A percentile compares a stretch with the other conserved stretches of the same genome.
Conservation (phyloP, 2,797 vertebrate genomes). For the Philypnodon macrostomus region DNA sequence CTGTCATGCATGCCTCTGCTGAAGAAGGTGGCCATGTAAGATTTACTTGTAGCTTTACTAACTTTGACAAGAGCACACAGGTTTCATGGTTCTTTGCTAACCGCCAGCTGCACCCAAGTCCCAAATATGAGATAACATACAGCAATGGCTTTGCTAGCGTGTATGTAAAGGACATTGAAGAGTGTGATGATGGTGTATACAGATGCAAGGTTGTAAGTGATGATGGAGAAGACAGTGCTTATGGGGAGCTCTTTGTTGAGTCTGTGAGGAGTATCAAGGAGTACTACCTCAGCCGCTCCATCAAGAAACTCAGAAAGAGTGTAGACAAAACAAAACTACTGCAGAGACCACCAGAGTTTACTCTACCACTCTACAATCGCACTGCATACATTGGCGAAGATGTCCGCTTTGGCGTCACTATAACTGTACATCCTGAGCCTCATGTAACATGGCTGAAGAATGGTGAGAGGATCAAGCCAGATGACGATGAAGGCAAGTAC, state of each 20-base stretch:
- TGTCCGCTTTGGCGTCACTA: slow-evolving; percentile 95
- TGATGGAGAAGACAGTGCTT: slow-evolving; percentile 92
- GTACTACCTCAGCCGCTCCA: slow-evolving; percentile 85
- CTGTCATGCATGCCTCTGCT: slow-evolving; percentile 86
- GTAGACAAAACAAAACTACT: slow-evolving; percentile 87
- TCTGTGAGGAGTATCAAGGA: slow-evolving; percentile 89
- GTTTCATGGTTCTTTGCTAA: slow-evolving; percentile 94
- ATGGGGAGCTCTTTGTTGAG: slow-evolving; percentile 94
- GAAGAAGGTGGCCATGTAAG: slow-evolving; percentile 92
- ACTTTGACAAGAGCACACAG: slow-evolving; percentile 90
- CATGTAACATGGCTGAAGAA: slow-evolving; percentile 94
- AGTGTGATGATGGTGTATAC: slow-evolving; percentile 91
- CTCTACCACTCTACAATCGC: slow-evolving; percentile 91
- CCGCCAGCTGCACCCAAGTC: slow-evolving; percentile 86
- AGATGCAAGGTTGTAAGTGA: slow-evolving; percentile 92
- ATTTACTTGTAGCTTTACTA: slow-evolving; percentile 88
- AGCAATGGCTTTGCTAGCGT: slow-evolving; percentile 91
- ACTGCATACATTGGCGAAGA: slow-evolving; percentile 93
- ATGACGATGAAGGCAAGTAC: slow-evolving; percentile 89
- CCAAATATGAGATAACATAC: slow-evolving; percentile 95
- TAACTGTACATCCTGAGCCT: slow-evolving; percentile 97
- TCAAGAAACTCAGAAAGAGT: slow-evolving; percentile 88
- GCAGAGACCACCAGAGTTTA: slow-evolving; percentile 95
- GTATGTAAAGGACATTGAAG: slow-evolving; percentile 93
- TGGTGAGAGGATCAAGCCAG: slow-evolving; percentile 91